Evolutionary conservation across 30 jellyfish, hydroid and myxozoan genomes (phyloP), one percentile per base, ranked within the genome.

Genomic region (Chironex yamaguchii): DNA sequence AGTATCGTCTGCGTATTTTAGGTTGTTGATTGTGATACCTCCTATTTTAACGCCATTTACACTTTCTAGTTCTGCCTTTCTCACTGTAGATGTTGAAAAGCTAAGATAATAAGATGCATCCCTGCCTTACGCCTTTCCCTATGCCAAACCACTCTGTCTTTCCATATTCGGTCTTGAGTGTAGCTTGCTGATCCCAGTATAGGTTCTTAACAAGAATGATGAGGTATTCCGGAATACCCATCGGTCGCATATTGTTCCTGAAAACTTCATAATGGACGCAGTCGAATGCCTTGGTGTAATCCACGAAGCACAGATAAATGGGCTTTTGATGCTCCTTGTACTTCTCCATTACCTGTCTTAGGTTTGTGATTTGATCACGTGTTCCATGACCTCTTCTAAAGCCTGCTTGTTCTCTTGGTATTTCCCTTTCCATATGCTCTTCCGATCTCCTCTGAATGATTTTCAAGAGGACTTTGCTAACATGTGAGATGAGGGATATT

Each of bases 281-380:
- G 82, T 76, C 84, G 30, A 76, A 49, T 49, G 89, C 89, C 84
- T 76, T 76, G 9, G 63, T 62, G 29, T 76, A 9, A 31, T 76
- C 80, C 3, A 76, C 52, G 30, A 76, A 25, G 33, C 84, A 50
- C 34, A 52, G 1, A 23, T 52, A 52, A 23, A 76, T n/a, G n/a
- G n/a, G n/a, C n/a, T n/a, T n/a, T n/a, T n/a, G n/a, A n/a, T n/a
- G n/a, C n/a, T n/a, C n/a, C n/a, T n/a, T n/a, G n/a, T n/a, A n/a
- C 0, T 76, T n/a, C 34, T 50, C 89, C 89, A 53, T 52, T 62
- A 49, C 52, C 33, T 26, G 9, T 50, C 89, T 79, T 50, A 76
- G 50, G 52, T 76, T 76, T 30, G 30, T 64, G 20, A 52, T 76
- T 76, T 76, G 79, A 50, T 76, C 79, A 49, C 79, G 29, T 49